Conservation (phyloP, 2,113 vertebrate species). For the Neolamprologus ventralis region DNA sequence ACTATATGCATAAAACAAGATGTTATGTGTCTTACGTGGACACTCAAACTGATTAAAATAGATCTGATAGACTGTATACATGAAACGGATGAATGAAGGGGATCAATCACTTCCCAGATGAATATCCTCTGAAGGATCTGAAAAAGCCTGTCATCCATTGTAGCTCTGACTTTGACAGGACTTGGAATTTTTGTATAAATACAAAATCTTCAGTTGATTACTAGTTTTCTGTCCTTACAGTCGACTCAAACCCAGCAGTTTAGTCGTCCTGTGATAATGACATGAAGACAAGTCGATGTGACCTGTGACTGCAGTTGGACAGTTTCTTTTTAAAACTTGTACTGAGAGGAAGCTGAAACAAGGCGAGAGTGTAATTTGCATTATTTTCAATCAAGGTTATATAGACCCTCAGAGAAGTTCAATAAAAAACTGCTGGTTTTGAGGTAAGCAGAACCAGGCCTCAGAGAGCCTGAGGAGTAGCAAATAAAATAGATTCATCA, state of each 20-base stretch:
- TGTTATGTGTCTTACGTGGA: neutral
- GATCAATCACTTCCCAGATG: neutral
- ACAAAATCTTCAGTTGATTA: neutral
- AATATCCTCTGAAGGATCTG: neutral
- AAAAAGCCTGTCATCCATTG: neutral
- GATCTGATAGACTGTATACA: neutral
- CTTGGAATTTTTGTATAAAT: neutral
- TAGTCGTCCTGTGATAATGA: neutral
- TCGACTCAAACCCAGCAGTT: neutral
- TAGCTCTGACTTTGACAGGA: neutral
- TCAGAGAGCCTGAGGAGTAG: neutral
- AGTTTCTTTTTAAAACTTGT: neutral
- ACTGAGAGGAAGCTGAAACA: neutral
- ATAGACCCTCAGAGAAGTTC: neutral
- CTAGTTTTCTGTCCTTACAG: neutral
- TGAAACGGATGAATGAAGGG: neutral
- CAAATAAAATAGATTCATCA: neutral
- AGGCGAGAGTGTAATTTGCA: neutral
- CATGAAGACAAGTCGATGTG: neutral
- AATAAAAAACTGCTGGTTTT: neutral
- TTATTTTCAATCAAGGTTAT: neutral
- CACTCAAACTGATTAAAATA: neutral
- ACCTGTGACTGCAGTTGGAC: neutral
- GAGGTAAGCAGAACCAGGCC: neutral
- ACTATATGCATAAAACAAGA: neutral